Percentiles rank a stretch among this genome's conserved stretches.
Evolutionary conservation across 2,797 vertebrate species (phyloP).

Genomic region (Eulemur rubriventer): DNA sequence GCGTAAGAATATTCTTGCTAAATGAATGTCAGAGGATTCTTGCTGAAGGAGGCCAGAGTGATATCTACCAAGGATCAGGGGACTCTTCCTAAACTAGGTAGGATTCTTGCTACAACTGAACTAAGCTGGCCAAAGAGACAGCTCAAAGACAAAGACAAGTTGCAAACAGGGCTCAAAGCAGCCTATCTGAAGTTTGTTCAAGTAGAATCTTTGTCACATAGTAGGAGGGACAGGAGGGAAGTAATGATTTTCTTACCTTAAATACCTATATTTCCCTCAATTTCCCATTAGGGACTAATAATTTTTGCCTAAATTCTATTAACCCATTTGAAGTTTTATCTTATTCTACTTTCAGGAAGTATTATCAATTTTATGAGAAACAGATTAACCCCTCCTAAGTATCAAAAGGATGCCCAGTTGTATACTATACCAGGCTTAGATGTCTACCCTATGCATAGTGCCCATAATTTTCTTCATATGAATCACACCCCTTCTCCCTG

Average conservation of each 20-base stretch:
- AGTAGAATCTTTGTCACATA: neutral
- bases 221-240: neutral
- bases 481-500: neutral
- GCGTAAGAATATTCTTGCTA: neutral
- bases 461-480: neutral
- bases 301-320: neutral
- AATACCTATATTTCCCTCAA: neutral
- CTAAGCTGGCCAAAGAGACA: neutral
- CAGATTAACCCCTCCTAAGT: neutral
- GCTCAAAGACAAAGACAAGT: neutral
- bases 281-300: neutral
- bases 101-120: neutral
- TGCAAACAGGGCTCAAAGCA: neutral
- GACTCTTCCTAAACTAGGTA: neutral
- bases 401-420: neutral
- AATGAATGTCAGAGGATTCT: neutral
- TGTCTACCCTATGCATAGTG: neutral
- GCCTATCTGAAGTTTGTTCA: neutral
- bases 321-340: neutral
- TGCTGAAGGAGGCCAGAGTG: neutral
- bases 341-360: neutral
- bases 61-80: neutral
- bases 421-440: neutral
- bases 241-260: neutral
- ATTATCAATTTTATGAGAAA: neutral